Conservation (phyloP, 2,797 vertebrate species). For the Chelidonichthys spinosus region DNA sequence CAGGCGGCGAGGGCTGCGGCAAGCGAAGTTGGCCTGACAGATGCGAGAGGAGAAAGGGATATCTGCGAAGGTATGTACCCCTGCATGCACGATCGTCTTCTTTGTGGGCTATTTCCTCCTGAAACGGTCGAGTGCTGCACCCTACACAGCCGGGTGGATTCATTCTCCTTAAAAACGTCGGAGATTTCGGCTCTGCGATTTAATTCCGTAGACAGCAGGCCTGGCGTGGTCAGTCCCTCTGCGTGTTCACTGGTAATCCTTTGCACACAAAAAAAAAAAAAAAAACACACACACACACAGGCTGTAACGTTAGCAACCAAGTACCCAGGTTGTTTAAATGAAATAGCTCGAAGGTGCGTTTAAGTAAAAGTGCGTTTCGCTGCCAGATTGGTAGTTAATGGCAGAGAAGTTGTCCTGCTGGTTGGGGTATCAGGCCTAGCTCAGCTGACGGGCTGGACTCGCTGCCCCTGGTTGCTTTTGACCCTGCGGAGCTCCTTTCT, state of each 20-base stretch:
- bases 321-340: conserved; percentile 37
- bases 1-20: conserved; percentile 82
- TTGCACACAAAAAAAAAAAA: conserved; percentile 4
- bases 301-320: conserved; percentile 22
- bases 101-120: conserved; percentile 54
- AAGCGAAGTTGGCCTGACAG: conserved; percentile 79
- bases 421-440: conserved; percentile 71
- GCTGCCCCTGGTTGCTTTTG: conserved; percentile 58
- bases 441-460: conserved; percentile 64
- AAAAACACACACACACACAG: conserved; percentile 35
- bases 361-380: neutral
- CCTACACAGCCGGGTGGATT: conserved; percentile 53
- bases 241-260: conserved; percentile 71
- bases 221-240: conserved; percentile 79
- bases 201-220: conserved; percentile 76
- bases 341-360: neutral
- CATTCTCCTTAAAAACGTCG: conserved; percentile 26
- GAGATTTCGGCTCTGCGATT: conserved; percentile 65
- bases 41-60: conserved; percentile 76
- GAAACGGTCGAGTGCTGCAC: conserved; percentile 47
- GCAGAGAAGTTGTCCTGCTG: conserved; percentile 56
- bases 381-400: conserved; percentile 20
- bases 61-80: conserved; percentile 81
- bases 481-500: conserved; percentile 57
- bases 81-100: conserved; percentile 35